Evolutionary conservation across 2,888 invertebrate species (phyloP).

Genomic region (Odontomyia ornata): DNA sequence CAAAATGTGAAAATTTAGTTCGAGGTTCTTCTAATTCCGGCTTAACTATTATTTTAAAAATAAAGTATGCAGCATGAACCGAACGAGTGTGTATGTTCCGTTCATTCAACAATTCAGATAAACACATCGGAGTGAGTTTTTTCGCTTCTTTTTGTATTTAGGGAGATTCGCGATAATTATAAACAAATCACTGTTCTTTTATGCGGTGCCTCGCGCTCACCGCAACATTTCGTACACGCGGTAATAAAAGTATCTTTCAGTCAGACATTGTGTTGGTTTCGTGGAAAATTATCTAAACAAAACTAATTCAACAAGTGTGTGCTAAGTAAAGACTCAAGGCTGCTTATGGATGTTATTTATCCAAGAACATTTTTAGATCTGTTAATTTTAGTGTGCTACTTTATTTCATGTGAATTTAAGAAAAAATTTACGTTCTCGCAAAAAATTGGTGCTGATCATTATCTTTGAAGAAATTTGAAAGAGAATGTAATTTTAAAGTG

Average conservation of each 20-base stretch:
- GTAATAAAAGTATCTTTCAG: conserved; percentile 11
- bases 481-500: too few relatives aligned
- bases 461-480: too few relatives aligned
- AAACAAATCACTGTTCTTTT: conserved; percentile 31
- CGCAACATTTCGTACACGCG: background rate
- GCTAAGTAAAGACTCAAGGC: conserved; percentile 38
- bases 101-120: conserved; percentile 27
- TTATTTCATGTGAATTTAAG: background rate
- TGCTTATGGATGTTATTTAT: conserved; percentile 32
- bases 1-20: conserved; percentile 24
- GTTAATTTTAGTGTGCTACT: conserved; percentile 26
- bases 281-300: conserved; percentile 13
- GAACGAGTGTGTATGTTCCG: background rate
- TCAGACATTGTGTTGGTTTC: background rate
- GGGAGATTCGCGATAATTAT: conserved; percentile 28
- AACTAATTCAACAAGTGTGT: conserved; percentile 38
- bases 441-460: too few relatives aligned
- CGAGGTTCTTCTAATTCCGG: conserved; percentile 27
- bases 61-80: background rate
- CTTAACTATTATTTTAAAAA: conserved; percentile 28
- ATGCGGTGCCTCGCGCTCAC: background rate
- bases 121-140: too few relatives aligned
- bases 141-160: conserved; percentile 22
- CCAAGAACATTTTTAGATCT: conserved; percentile 18
- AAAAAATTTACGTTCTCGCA: too few relatives aligned